phyloP scores from a whole-genome alignment of 2,888 invertebrate genomes.

The Eugnorisma glareosa region DNA sequence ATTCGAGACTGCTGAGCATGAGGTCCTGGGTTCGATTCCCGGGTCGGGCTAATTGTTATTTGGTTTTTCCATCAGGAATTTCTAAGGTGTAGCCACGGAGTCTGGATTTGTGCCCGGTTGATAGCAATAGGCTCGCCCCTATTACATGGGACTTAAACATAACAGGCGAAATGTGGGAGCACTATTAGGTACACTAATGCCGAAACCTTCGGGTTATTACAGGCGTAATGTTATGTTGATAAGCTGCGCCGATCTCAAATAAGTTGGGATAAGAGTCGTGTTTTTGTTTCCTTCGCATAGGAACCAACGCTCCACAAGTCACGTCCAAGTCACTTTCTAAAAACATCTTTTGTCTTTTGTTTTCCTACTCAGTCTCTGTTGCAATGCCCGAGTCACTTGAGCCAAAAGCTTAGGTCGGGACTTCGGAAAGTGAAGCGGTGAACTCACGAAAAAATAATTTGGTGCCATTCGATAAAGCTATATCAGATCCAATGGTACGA shows the following conservation, averaged over 20 bases:
- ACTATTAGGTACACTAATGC: no score
- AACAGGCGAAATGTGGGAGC: no score
- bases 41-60: no score
- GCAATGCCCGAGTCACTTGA: not conserved
- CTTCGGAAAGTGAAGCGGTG: not conserved
- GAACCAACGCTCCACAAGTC: not conserved
- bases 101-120: no score
- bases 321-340: not conserved
- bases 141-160: no score
- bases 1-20: no score
- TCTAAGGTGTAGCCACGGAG: no score
- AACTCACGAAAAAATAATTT: not conserved
- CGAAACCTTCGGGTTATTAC: no score
- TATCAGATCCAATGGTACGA: not conserved
- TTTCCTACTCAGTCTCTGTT: not conserved
- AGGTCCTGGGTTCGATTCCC: no score
- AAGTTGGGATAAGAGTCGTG: not conserved
- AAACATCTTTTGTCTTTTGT: not conserved
- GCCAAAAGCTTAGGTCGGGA: not conserved
- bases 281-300: not conserved
- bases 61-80: no score
- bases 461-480: not conserved
- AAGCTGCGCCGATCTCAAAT: not conserved
- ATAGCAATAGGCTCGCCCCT: no score
- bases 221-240: no score